phyloP scores from a whole-genome alignment of 1,140 invertebrate genomes.

The Ceratina calcarata region DNA sequence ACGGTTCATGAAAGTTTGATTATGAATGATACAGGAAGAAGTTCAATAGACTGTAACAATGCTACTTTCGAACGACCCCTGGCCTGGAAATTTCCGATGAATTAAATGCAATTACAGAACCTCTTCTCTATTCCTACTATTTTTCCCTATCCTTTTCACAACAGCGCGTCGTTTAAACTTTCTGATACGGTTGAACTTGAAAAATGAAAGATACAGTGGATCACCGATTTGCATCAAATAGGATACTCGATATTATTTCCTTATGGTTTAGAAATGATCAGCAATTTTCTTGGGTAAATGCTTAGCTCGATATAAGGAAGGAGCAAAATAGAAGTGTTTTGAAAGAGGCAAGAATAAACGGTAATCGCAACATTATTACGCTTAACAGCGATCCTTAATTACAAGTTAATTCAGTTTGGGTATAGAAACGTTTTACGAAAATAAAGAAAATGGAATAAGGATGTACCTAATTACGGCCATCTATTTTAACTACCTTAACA shows the following conservation, averaged over 20 bases:
- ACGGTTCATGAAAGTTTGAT: neutral
- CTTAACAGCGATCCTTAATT: constrained; percentile 14
- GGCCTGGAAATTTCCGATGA: constrained; percentile 5
- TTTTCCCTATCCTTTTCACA: neutral
- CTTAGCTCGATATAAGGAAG: neutral
- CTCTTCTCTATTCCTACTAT: neutral
- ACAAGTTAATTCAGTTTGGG: neutral
- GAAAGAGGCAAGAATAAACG: neutral
- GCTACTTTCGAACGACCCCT: constrained; percentile 7
- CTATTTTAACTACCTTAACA: neutral
- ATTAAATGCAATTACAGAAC: constrained; percentile 4
- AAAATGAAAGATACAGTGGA: neutral
- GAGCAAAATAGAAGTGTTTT: too few relatives aligned
- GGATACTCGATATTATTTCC: neutral
- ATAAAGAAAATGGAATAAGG: neutral
- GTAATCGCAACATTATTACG: neutral
- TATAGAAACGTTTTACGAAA: neutral
- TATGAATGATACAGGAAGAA: neutral
- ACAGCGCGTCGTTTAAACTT: neutral
- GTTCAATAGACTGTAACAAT: constrained; percentile 14
- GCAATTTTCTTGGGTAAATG: neutral
- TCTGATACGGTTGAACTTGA: neutral
- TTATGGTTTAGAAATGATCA: neutral
- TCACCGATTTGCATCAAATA: neutral
- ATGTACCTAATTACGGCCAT: neutral